Evolutionary conservation across 2,113 vertebrate species (phyloP), one percentile per base, ranked within the genome.

Genomic region (Halichoeres trimaculatus): DNA sequence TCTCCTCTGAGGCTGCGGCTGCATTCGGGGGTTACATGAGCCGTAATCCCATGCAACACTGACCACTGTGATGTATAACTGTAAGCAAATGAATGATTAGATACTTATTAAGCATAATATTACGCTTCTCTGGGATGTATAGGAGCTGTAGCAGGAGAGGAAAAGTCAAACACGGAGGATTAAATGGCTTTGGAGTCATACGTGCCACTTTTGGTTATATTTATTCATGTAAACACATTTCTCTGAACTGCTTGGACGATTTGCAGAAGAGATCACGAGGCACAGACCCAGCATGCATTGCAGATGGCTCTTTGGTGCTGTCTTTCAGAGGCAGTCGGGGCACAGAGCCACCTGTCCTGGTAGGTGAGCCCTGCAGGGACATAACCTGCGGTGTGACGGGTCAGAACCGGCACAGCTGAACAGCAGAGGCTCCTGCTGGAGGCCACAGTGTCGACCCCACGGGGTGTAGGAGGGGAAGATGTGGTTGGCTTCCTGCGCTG

Each of bases 391-490:
- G 20, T 83, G 74, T 8, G 79, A 80, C 0, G 81, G 70, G 59
- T 91, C 90, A 1, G 87, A 85, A 4, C 93, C 93, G 1, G 91
- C 90, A 52, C 93, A 94, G 40, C 93, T 94, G 83, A 91, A 93
- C 70, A 94, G 84, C 47, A 91, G 87, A 23, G 72, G 85, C 64
- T 93, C 87, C 78, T 65, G 77, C 74, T 94, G 93, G 36, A 93
- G 90, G 51, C 84, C 80, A 26, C 93, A 94, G 10, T 60, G 88
- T 53, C 83, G 86, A 16, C 91, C 91, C 92, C 92, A 92, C 4
- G 90, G 92, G 50, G 48, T 92, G 86, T 93, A 94, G 45, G 93
- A 88, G 10, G 93, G 93, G 65, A 93, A 85, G 67, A 94, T 74
- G 64, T 93, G 91, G 80, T 88, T 90, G 71, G 80, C 84, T 55